Base-by-base conservation (phyloP, 2,113 vertebrate species). In the Mesoclemmys tuberculata region DNA sequence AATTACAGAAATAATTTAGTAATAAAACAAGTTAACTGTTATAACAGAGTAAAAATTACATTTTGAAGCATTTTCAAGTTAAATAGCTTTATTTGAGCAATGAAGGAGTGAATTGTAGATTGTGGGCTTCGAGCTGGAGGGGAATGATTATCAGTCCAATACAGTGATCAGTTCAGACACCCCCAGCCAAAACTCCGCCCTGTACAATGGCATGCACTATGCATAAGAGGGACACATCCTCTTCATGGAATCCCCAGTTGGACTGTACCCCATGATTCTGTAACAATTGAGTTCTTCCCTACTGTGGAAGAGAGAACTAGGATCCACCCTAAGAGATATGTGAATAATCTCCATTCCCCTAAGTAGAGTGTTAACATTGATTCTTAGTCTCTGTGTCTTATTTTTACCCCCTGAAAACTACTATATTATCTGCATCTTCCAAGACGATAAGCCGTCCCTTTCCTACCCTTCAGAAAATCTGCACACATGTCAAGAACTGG, bases 361-460 rank as follows among this genome's bases (percentile, higher is more conserved):
- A 68, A 27, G 26, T 0, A 77, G 27, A 52, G 2, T 1, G 10
- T 54, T 56, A 46, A 61, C 51, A 18, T 8, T 91, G 6, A 2
- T 8, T 79, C 84, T 68, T 55, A 93, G 22, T 74, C 2, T 84
- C 80, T 80, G 11, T 52, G 91, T 3, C 6, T 22, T 22, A 19
- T 13, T 83, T 89, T 75, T 18, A n/a, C 8, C 77, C 46, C 8
- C 1, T 77, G 24, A 46, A n/a, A 51, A 9, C 31, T 38, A 49
- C 21, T 31, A 46, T 44, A 71, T 4, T 48, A 11, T 78, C 77
- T 55, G 14, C 4, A 4, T 61, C 86, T 84, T 84, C 78, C 18
- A 86, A 46, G 84, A 92, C 6, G 19, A n/a, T n/a, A 91, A 81
- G 68, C 12, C 5, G 1, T 75, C 21, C 29, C 49, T 38, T 3